Percentiles rank a stretch among this genome's conserved stretches.
phyloP scores from a whole-genome alignment of 2,113 vertebrate species.

The Alligator sinensis region DNA sequence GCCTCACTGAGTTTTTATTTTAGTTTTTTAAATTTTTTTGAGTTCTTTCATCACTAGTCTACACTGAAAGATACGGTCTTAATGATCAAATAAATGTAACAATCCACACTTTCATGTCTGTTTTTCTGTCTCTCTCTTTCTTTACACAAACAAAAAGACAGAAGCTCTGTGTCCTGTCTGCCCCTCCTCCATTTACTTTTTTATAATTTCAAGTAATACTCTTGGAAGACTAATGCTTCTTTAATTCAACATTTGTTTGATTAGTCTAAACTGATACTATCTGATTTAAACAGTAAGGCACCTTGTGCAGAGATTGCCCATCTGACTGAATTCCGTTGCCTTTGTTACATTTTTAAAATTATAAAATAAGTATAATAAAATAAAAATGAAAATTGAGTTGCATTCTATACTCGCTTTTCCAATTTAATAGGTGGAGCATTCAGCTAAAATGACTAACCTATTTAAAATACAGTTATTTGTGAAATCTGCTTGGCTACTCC shows the following conservation, averaged over 20 bases:
- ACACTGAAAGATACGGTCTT: no score
- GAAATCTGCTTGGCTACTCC: not conserved
- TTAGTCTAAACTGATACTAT: not conserved
- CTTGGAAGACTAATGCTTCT: not conserved
- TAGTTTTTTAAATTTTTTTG: no score
- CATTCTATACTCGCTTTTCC: not conserved
- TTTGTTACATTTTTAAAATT: not conserved
- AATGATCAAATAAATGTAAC: no score
- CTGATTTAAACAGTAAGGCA: not conserved
- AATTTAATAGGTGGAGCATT: not conserved
- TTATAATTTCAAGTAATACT: not conserved
- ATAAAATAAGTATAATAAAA: not conserved
- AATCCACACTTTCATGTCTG: no score
- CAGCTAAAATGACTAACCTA: rapidly evolving
- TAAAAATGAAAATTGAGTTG: not conserved
- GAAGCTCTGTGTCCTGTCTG: no score
- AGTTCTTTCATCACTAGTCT: no score
- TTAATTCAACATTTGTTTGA: not conserved
- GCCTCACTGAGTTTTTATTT: no score
- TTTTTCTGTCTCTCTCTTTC: no score
- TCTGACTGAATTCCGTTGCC: not conserved
- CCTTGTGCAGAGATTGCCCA: not conserved
- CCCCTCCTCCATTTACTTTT: not conserved
- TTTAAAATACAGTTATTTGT: not conserved
- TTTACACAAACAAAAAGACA: not conserved